Conservation (phyloP, 2,888 invertebrate species). For the Cerceris ruficornis region DNA sequence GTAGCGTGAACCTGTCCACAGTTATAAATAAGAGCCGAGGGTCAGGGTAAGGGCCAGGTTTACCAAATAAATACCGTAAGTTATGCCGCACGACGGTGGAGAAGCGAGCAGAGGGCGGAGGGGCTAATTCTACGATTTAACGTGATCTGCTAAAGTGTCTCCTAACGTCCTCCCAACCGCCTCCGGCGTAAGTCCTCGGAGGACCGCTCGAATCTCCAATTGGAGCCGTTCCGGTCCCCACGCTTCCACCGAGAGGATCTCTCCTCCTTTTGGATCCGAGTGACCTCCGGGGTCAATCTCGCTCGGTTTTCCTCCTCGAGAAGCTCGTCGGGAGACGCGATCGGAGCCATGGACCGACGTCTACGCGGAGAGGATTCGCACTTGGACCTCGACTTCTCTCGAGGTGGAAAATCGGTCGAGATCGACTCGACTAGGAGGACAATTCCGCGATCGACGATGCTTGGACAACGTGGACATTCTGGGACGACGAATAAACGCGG, state of each 20-base stretch:
- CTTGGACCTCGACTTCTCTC: no score
- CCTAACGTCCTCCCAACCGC: constrained; percentile 32
- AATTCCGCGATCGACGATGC: not conserved
- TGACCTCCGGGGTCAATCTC: constrained; percentile 57
- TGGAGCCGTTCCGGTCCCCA: constrained; percentile 8
- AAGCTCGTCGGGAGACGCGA: constrained; percentile 31
- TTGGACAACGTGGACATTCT: not conserved
- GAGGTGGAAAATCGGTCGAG: no score
- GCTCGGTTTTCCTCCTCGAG: constrained; percentile 47
- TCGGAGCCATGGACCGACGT: not conserved
- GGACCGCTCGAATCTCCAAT: constrained; percentile 55
- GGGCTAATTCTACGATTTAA: constrained; percentile 77
- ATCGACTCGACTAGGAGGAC: not conserved
- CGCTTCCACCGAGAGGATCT: constrained; percentile 16
- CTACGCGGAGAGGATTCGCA: no score
- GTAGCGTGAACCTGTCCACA: constrained; percentile 73
- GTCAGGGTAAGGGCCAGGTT: constrained; percentile 72
- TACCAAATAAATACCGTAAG: constrained; percentile 75
- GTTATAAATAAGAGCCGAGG: constrained; percentile 74
- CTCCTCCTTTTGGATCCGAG: constrained; percentile 55
- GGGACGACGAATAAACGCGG: not conserved
- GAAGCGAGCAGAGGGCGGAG: constrained; percentile 45
- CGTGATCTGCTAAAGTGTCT: constrained; percentile 71
- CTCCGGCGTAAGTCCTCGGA: constrained; percentile 39
- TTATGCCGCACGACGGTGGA: constrained; percentile 64